Evolutionary conservation across 2,113 vertebrate genomes (phyloP).

Genomic region (Oplegnathus fasciatus): DNA sequence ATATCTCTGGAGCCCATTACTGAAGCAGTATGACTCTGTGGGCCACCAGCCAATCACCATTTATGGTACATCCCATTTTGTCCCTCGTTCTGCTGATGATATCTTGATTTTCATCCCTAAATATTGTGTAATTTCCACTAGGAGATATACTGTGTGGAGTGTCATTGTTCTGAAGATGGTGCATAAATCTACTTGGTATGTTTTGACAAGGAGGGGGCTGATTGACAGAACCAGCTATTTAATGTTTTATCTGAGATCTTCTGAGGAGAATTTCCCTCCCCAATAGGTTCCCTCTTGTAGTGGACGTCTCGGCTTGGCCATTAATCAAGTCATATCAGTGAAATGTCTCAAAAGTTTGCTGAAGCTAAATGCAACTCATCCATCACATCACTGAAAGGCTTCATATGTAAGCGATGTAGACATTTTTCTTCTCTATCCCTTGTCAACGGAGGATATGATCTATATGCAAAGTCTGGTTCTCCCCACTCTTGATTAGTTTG

Average conservation of each 20-base stretch:
- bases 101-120: slow-evolving; percentile 31
- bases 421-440: slow-evolving; percentile 81
- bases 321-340: slow-evolving; percentile 86
- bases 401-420: slow-evolving; percentile 75
- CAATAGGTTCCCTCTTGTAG: slow-evolving; percentile 50
- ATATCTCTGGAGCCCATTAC: slow-evolving; percentile 33
- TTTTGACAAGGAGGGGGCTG: slow-evolving; percentile 27
- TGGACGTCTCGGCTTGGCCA: slow-evolving; percentile 67
- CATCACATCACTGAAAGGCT: slow-evolving; percentile 78
- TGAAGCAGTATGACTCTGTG: slow-evolving; percentile 12
- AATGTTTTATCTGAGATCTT: slow-evolving; percentile 66
- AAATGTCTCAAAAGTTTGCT: slow-evolving; percentile 81
- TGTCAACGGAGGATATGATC: slow-evolving; percentile 78
- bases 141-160: background rate
- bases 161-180: slow-evolving; percentile 19
- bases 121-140: slow-evolving; percentile 14
- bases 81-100: slow-evolving; percentile 14
- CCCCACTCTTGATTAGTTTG: slow-evolving; percentile 78
- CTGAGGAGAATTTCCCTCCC: slow-evolving; percentile 54
- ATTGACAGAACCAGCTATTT: slow-evolving; percentile 61
- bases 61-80: slow-evolving; percentile 21
- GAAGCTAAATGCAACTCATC: slow-evolving; percentile 84
- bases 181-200: slow-evolving; percentile 31
- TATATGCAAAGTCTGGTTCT: slow-evolving; percentile 80
- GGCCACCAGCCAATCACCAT: slow-evolving; percentile 40